Evolutionary conservation across 2,113 vertebrate genomes (phyloP).

Genomic region (Isurus oxyrinchus): DNA sequence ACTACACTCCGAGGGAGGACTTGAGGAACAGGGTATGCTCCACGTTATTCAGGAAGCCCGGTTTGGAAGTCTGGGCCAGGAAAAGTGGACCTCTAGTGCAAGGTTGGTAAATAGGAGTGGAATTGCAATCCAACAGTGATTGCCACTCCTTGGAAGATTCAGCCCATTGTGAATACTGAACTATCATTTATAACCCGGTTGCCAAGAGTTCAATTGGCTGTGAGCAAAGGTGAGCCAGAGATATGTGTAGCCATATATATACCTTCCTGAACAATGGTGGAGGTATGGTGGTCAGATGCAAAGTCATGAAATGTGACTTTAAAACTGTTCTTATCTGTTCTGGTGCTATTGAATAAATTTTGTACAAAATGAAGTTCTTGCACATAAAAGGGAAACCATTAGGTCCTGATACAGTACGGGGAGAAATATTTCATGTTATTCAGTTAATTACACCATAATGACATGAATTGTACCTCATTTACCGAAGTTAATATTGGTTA

Average conservation of each 20-base stretch:
- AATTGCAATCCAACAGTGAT: too few species aligned
- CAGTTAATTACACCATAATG: neutral
- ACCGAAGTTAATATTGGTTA: neutral
- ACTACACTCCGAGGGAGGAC: too few species aligned
- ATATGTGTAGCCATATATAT: neutral
- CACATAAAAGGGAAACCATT: neutral
- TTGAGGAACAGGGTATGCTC: too few species aligned
- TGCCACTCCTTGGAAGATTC: too few species aligned
- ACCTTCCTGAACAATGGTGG: neutral
- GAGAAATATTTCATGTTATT: neutral
- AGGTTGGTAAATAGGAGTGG: too few species aligned
- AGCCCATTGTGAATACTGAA: neutral
- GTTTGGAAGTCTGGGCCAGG: too few species aligned
- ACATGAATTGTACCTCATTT: neutral
- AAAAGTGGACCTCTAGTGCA: too few species aligned
- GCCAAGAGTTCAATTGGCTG: neutral
- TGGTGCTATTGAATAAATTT: neutral
- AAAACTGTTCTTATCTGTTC: neutral
- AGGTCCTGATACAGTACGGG: neutral
- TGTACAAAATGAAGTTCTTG: neutral
- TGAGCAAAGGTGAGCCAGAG: neutral
- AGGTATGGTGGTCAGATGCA: neutral
- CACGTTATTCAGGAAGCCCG: too few species aligned
- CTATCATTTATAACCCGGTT: neutral
- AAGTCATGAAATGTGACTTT: neutral